Base-by-base conservation (phyloP, 2,888 invertebrate species). In the Chymomyza procnemis region DNA sequence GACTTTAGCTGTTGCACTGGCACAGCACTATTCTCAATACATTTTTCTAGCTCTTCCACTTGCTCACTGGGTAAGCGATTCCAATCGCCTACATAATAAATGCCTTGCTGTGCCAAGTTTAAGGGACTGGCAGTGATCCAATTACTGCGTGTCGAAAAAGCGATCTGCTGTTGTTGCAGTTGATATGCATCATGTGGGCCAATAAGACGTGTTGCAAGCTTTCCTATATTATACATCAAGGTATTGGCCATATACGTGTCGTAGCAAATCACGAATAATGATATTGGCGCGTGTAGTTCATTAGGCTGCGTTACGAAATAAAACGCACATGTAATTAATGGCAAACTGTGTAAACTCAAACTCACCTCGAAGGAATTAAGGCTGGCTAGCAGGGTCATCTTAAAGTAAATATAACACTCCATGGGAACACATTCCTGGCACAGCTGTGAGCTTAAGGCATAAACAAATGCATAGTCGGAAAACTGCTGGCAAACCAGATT, bases 41-140 rank as follows among this genome's bases (percentile, higher is more conserved):
- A 78, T 55, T 89, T 89, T 21, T 90, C 80, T 16, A 90, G 71
- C 54, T 84, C 84, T 1, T 85, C 82, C 2, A 71, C 56, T 6
- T 79, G 78, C 3, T 78, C 63, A 16, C 79, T 56, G 41, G 88
- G 80, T 14, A 90, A 58, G 5, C 87, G 74, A 8, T 85, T 81
- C 91, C 91, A 92, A 71, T 92, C 90, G 1, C 91, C 91, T 0
- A 87, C 81, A 69, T 87, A 90, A 66, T 89, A 91, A 1, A 92
- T 89, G 0, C 92, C 92, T 50, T 89, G 88, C 50, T 83, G 84
- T 1, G 91, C 90, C 73, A 92, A 61, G 5, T 90, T 55, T 26
- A 91, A 68, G 0, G 91, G 88, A 46, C 89, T 90, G 4, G 91
- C 91, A 75, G 90, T 89, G 16, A 89, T 68, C 88, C 90, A 89